These are phyloP conservation scores for Marcusenius ussheri DNA, from an alignment of 2,113 vertebrate species.

Conservation along the genomic window DNA sequence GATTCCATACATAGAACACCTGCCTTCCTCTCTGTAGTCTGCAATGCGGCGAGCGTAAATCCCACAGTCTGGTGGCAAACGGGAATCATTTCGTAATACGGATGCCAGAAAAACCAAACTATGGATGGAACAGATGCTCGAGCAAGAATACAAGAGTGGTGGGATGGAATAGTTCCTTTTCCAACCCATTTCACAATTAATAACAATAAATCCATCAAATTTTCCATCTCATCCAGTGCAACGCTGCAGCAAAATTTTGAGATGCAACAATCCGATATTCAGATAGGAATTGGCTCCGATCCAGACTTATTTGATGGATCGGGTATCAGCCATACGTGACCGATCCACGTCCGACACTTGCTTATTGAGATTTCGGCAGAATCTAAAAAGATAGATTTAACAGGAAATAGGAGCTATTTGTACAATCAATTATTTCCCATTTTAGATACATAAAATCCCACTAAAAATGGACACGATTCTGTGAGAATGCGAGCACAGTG, in stretches of 20 bases:
- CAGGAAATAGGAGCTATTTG: too few species aligned
- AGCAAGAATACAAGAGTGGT: not conserved
- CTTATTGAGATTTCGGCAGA: too few species aligned
- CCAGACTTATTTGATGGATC: too few species aligned
- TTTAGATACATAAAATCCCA: too few species aligned
- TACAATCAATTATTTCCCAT: too few species aligned
- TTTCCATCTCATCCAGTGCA: not conserved
- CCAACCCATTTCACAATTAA: not conserved
- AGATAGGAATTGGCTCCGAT: too few species aligned
- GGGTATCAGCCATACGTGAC: too few species aligned
- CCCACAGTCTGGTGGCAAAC: not conserved
- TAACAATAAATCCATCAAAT: not conserved
- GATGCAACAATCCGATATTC: too few species aligned
- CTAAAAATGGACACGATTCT: too few species aligned
- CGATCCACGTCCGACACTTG: too few species aligned
- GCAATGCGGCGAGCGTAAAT: not conserved
- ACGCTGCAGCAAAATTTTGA: not conserved
- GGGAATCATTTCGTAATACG: not conserved
- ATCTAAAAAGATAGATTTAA: too few species aligned
- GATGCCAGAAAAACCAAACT: not conserved
- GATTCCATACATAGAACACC: not conserved
- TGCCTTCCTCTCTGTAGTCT: not conserved
- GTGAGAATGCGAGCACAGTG: too few species aligned
- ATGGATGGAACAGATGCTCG: not conserved
- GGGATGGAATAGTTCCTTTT: not conserved